phyloP scores from a whole-genome alignment of 2,797 vertebrate genomes.

The Lycodopsis pacificus region DNA sequence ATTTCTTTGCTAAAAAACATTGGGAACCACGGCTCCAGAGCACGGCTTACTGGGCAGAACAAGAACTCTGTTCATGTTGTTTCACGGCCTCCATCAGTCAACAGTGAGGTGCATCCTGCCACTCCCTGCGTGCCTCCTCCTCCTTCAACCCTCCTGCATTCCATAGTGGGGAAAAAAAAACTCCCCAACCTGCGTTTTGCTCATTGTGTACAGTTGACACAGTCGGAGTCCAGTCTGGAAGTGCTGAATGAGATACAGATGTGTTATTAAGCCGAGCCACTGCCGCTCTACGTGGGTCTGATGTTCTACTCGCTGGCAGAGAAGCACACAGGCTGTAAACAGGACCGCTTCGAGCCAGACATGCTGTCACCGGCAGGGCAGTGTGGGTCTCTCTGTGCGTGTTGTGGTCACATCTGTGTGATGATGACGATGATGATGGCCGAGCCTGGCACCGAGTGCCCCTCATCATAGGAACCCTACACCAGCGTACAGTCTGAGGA shows the following conservation, averaged over 20 bases:
- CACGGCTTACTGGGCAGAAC: not conserved
- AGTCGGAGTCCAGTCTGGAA: conserved; percentile 53
- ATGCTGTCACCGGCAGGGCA: conserved; percentile 54
- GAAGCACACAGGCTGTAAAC: conserved; percentile 56
- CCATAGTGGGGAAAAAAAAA: conserved; percentile 45
- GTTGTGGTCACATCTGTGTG: conserved; percentile 44
- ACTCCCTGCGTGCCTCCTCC: conserved; percentile 46
- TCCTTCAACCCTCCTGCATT: conserved; percentile 63
- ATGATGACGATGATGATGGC: conserved; percentile 38
- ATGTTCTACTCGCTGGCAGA: conserved; percentile 35
- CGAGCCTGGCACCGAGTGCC: conserved; percentile 27
- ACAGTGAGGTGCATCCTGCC: conserved; percentile 63
- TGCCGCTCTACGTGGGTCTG: conserved; percentile 25
- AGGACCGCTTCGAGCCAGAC: conserved; percentile 59
- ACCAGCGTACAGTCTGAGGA: conserved; percentile 48
- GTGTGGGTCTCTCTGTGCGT: conserved; percentile 26
- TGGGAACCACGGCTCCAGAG: not conserved
- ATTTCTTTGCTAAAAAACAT: not conserved
- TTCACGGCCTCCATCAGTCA: conserved; percentile 51
- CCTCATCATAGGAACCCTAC: conserved; percentile 57
- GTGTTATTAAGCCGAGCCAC: conserved; percentile 42
- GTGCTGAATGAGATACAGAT: conserved; percentile 61
- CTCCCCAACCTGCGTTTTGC: conserved; percentile 49
- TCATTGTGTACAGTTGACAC: conserved; percentile 49
- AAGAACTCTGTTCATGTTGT: conserved; percentile 37